Base-by-base conservation (phyloP, 2,797 vertebrate species). In the Tamandua tetradactyla region DNA sequence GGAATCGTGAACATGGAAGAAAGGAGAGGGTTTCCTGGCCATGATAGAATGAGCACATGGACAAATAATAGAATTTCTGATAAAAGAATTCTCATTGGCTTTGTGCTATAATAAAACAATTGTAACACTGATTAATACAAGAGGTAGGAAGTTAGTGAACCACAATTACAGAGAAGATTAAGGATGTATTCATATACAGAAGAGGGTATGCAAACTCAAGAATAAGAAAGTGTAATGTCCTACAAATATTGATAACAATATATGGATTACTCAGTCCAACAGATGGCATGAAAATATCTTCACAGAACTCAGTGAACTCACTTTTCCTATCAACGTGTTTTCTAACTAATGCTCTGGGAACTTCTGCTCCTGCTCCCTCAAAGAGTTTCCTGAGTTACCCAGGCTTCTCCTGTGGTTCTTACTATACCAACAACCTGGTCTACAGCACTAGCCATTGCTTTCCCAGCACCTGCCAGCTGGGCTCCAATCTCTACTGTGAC, bases 141-240 rank as follows among this genome's bases (percentile, higher is more conserved):
- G 25, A 37, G 7, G 30, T 30, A 52, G 9, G 3, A 91, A 68
- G 10, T 8, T 62, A 78, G 22, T 76, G 27, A 55, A 44, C n/a
- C 35, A 12, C 20, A 68, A 55, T 79, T 93, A 61, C 7, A 93
- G 18, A 90, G 23, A 47, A n/a, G 23, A 32, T 80, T 59, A 59
- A 57, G n/a, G 10, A 87, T 47, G 37, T 66, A 79, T 17, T 83
- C 37, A 66, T 35, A 78, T 74, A n/a, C 52, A 85, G 23, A 27
- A 37, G 0, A 72, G 3, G 37, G 3, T 52, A 5, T 30, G 5
- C 7, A 66, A 42, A 81, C n/a, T 1, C 18, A 10, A 66, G 18
- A 57, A 17, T n/a, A 1, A 13, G 1, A 49, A 55, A 9, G 7
- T 47, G 8, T 40, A 30, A 12, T 87, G 12, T 40, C 6, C 9